Conservation (phyloP, 2,113 vertebrate genomes). For the Labeo rohita region DNA sequence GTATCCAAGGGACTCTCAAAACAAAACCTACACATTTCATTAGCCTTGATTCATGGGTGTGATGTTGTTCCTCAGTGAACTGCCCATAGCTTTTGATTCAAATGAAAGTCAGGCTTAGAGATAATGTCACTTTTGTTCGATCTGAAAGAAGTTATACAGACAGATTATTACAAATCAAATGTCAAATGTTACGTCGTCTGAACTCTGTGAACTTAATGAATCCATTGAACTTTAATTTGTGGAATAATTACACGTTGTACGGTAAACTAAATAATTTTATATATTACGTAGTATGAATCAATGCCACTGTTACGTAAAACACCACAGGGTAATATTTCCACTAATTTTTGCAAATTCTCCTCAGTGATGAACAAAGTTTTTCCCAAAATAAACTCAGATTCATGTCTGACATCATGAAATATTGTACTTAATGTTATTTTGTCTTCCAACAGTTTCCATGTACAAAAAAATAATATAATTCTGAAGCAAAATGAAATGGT, state of each 20-base stretch:
- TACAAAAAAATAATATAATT: neutral
- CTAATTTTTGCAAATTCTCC: neutral
- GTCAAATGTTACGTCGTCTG: neutral
- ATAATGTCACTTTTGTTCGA: neutral
- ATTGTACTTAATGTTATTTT: neutral
- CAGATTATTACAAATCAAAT: too few relatives aligned
- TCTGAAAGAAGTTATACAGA: neutral
- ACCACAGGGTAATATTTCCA: neutral
- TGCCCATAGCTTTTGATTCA: neutral
- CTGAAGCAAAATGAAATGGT: too few relatives aligned
- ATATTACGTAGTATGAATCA: neutral
- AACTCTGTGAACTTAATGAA: neutral
- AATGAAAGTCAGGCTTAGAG: neutral
- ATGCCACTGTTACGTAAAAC: neutral
- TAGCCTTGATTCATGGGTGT: conserved; percentile 11
- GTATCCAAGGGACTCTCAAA: conserved; percentile 29
- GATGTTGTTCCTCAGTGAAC: neutral
- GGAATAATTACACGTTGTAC: neutral
- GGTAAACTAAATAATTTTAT: neutral
- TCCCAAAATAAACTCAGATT: neutral
- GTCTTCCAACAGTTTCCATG: neutral
- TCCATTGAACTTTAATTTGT: neutral
- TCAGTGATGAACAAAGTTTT: neutral
- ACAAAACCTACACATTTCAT: conserved; percentile 25
- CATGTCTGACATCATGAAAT: neutral